Evolutionary conservation across 2,797 vertebrate species (phyloP).

Genomic region (Spondyliosoma cantharus): DNA sequence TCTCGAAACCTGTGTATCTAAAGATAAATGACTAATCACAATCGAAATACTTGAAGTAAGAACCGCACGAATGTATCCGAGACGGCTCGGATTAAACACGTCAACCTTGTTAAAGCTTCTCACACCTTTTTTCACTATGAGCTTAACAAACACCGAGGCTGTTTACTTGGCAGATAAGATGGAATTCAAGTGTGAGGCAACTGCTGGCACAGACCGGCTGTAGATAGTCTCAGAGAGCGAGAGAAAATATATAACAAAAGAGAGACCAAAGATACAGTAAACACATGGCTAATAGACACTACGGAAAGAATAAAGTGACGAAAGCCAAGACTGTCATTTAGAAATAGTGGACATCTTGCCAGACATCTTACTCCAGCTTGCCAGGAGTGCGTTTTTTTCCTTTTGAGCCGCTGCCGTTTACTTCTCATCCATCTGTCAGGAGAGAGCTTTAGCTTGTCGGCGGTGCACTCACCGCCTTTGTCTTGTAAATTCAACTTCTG

Average conservation of each 20-base stretch:
- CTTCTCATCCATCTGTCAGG: conserved; percentile 80
- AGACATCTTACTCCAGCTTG: conserved; percentile 68
- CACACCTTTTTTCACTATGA: conserved; percentile 29
- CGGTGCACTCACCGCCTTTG: conserved; percentile 76
- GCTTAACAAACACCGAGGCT: conserved; percentile 21
- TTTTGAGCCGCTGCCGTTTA: conserved; percentile 75
- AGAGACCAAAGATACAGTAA: conserved; percentile 50
- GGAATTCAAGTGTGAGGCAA: conserved; percentile 36
- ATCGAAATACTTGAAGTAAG: conserved; percentile 10
- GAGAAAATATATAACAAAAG: conserved; percentile 23
- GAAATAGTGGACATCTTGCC: conserved; percentile 73
- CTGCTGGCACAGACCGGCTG: conserved; percentile 28
- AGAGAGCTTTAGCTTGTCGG: conserved; percentile 74
- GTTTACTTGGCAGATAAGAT: conserved; percentile 29
- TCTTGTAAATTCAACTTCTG: conserved; percentile 84
- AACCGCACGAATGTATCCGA: background rate
- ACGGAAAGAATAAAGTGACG: conserved; percentile 61
- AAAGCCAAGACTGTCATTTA: conserved; percentile 61
- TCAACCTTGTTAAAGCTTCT: conserved; percentile 16
- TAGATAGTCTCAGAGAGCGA: background rate
- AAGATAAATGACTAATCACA: conserved; percentile 30
- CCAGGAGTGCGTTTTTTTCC: conserved; percentile 61
- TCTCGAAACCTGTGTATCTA: conserved; percentile 12
- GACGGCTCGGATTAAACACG: conserved; percentile 31
- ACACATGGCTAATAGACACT: conserved; percentile 55